Evolutionary conservation across 2,888 invertebrate species (phyloP).

Genomic region (Timandra comae): DNA sequence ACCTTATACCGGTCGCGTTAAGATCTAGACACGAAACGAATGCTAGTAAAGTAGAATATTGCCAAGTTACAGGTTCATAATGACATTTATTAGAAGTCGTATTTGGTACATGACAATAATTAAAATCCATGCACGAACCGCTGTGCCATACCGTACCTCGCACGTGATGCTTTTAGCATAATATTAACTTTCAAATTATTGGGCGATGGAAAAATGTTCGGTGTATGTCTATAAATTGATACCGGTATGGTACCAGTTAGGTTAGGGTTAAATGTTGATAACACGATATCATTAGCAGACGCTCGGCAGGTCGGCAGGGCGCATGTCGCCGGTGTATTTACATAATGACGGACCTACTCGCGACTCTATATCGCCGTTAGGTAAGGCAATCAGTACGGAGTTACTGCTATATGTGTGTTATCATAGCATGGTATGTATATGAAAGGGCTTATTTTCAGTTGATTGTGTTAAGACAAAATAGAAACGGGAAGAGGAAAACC

Average conservation of each 20-base stretch:
- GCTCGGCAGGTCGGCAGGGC: no score
- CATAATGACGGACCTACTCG: no score
- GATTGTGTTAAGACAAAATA: no score
- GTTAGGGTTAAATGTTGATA: constrained; percentile 9
- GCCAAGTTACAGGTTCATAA: constrained; percentile 60
- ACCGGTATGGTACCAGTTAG: constrained; percentile 7
- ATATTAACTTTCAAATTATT: constrained; percentile 59
- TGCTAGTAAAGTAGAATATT: constrained; percentile 18
- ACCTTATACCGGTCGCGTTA: constrained; percentile 17
- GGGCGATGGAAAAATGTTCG: constrained; percentile 38
- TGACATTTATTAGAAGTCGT: constrained; percentile 75
- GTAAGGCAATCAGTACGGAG: no score
- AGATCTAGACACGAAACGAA: constrained; percentile 6
- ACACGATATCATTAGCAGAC: neutral
- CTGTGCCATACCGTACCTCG: constrained; percentile 68
- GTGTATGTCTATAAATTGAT: constrained; percentile 31
- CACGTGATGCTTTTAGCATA: constrained; percentile 60
- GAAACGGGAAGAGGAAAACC: no score
- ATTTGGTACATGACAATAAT: constrained; percentile 75
- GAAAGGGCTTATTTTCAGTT: no score
- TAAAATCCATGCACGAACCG: constrained; percentile 74
- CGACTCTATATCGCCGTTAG: no score
- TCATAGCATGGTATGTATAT: no score
- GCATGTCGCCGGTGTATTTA: no score
- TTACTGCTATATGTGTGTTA: no score